These are phyloP conservation scores for Limanda limanda DNA, from an alignment of 2,113 vertebrate genomes.

Conservation along the genomic window DNA sequence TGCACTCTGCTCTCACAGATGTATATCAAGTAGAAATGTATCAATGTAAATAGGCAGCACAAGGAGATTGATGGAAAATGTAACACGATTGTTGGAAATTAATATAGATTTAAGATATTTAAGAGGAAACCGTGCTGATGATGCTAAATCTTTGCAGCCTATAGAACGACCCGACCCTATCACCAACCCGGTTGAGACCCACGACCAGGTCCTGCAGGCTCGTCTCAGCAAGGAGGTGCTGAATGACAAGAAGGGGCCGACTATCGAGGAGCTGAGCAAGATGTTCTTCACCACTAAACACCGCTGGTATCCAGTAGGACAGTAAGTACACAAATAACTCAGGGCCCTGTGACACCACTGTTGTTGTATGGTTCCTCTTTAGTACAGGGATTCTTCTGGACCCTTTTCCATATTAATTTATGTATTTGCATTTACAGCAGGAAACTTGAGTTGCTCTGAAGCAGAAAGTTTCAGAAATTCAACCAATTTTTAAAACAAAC, in stretches of 20 bases:
- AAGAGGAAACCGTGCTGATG: neutral
- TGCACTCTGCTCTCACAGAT: neutral
- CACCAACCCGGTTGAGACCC: slow-evolving; percentile 84
- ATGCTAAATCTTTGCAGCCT: slow-evolving; percentile 77
- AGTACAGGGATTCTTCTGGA: neutral
- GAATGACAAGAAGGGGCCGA: slow-evolving; percentile 76
- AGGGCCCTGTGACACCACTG: too few species aligned
- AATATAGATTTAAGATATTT: neutral
- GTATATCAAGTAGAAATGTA: neutral
- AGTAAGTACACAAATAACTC: slow-evolving; percentile 84
- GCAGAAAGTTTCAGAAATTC: too few species aligned
- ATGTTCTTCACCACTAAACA: slow-evolving; percentile 99
- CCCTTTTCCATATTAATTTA: too few species aligned
- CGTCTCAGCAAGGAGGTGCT: slow-evolving; percentile 82
- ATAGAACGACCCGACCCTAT: slow-evolving; percentile 86
- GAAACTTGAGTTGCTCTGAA: too few species aligned
- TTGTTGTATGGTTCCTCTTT: neutral
- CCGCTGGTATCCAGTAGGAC: slow-evolving; percentile 93
- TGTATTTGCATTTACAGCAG: too few species aligned
- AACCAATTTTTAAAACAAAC: too few species aligned
- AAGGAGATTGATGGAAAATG: neutral
- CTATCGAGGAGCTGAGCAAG: slow-evolving; percentile 93
- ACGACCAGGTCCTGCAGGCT: slow-evolving; percentile 91
- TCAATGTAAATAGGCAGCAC: neutral
- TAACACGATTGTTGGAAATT: neutral